These are phyloP conservation scores for Orussus abietinus DNA, from an alignment of 1,140 invertebrate species.

Conservation along the genomic window DNA sequence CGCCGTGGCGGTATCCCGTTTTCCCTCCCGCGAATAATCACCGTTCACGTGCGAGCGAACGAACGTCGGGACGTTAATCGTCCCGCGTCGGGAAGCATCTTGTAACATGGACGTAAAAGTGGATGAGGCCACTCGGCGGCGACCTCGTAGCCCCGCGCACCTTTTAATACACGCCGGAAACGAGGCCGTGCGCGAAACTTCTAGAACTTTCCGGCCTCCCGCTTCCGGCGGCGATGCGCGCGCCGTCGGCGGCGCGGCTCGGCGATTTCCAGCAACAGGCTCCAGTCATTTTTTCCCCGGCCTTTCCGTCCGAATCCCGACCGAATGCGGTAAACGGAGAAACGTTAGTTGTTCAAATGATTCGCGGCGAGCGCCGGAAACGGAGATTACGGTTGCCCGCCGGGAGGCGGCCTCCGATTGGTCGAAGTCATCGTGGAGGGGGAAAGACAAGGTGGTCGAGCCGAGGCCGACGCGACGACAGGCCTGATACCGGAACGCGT, in stretches of 20 bases:
- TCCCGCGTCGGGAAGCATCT: too few relatives aligned
- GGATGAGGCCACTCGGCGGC: constrained; percentile 15
- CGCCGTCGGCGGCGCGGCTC: too few relatives aligned
- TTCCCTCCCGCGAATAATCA: too few relatives aligned
- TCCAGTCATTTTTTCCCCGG: constrained; percentile 3
- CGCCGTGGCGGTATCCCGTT: too few relatives aligned
- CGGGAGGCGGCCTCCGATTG: constrained; percentile 17
- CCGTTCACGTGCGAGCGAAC: too few relatives aligned
- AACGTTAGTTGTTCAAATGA: constrained; percentile 3
- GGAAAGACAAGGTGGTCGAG: constrained; percentile 7
- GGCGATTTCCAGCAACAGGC: not conserved
- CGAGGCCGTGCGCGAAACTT: constrained; percentile 34
- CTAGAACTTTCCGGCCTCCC: constrained; percentile 35
- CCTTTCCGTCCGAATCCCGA: too few relatives aligned
- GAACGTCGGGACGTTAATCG: too few relatives aligned
- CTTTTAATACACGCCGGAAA: constrained; percentile 41
- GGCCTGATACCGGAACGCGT: too few relatives aligned
- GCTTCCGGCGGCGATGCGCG: too few relatives aligned
- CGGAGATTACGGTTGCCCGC: constrained; percentile 14
- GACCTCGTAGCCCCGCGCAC: constrained; percentile 27
- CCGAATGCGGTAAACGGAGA: constrained; percentile 1
- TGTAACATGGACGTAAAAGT: constrained; percentile 32
- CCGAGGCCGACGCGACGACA: not conserved
- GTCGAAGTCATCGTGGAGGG: constrained; percentile 9
- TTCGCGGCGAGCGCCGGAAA: not conserved